Evolutionary conservation across 1,140 invertebrate species (phyloP).

Genomic region (Ips nitidus): DNA sequence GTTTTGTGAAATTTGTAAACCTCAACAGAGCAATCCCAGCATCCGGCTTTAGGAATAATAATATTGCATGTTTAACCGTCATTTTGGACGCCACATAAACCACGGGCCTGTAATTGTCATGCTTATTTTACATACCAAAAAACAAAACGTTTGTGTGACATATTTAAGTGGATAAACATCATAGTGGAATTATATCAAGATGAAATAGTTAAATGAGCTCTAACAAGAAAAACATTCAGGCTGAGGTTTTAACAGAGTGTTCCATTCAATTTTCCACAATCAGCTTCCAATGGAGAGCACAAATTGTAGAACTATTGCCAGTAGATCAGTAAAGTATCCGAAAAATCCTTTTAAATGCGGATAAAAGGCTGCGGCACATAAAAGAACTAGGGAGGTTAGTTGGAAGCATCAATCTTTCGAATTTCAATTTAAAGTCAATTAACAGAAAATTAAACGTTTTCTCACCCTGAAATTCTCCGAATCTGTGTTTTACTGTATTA

Average conservation of each 20-base stretch:
- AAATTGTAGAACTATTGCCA: slow-evolving; percentile 2
- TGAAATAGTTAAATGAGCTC: no score
- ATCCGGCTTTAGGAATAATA: not conserved
- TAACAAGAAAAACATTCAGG: no score
- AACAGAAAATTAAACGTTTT: slow-evolving; percentile 30
- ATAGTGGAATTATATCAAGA: not conserved
- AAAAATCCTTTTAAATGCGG: slow-evolving; percentile 10
- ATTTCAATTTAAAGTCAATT: slow-evolving; percentile 30
- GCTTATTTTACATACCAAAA: slow-evolving; percentile 16
- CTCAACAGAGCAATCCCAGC: no score
- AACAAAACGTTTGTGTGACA: slow-evolving; percentile 13
- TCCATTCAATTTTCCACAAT: not conserved
- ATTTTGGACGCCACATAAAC: slow-evolving; percentile 19
- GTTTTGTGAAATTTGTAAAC: no score
- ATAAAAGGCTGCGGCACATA: slow-evolving; percentile 11
- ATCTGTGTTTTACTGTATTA: slow-evolving; percentile 25
- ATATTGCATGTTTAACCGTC: slow-evolving; percentile 19
- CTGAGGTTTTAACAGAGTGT: not conserved
- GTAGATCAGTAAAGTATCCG: slow-evolving; percentile 10
- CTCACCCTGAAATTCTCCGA: slow-evolving; percentile 22
- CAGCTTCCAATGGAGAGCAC: not conserved
- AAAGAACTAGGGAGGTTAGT: slow-evolving; percentile 17
- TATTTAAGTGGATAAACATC: slow-evolving; percentile 19
- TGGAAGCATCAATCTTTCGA: slow-evolving; percentile 24
- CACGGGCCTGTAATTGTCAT: slow-evolving; percentile 23